Conservation (phyloP, 2,888 invertebrate genomes). For the Patella depressa region DNA sequence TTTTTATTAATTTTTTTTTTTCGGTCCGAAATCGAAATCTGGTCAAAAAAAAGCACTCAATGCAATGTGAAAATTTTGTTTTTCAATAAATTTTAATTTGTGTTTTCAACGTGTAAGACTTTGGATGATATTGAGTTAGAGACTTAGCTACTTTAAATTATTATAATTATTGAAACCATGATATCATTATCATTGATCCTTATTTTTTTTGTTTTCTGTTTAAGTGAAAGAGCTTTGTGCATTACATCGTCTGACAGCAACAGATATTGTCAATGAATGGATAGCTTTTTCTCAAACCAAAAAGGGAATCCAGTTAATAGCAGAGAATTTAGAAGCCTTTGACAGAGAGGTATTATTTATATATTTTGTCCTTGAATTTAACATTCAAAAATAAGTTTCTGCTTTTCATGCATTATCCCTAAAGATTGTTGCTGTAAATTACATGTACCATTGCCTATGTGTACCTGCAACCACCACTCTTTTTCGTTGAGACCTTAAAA, state of each 20-base stretch:
- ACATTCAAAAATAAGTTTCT: too few relatives aligned
- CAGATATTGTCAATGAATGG: conserved; percentile 84
- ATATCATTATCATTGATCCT: not conserved
- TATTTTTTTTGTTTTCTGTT: conserved; percentile 39
- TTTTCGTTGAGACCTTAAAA: too few relatives aligned
- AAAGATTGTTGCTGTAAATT: too few relatives aligned
- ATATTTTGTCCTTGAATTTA: too few relatives aligned
- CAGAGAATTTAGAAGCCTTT: conserved; percentile 76
- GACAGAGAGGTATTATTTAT: conserved; percentile 81
- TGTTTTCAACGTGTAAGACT: too few relatives aligned
- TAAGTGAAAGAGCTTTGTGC: conserved; percentile 78
- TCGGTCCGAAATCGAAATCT: too few relatives aligned
- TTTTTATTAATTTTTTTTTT: too few relatives aligned
- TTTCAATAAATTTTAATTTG: not conserved
- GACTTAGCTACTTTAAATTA: not conserved
- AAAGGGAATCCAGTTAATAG: conserved; percentile 77
- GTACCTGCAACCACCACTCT: too few relatives aligned
- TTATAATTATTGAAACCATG: not conserved
- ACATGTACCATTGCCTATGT: too few relatives aligned
- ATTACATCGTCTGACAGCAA: conserved; percentile 77
- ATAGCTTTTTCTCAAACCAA: conserved; percentile 82
- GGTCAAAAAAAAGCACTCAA: too few relatives aligned
- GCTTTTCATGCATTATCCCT: too few relatives aligned
- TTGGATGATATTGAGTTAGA: too few relatives aligned
- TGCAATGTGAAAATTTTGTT: not conserved